Base-by-base conservation (phyloP, 2,113 vertebrate species). In the Sylvilagus bachmani region DNA sequence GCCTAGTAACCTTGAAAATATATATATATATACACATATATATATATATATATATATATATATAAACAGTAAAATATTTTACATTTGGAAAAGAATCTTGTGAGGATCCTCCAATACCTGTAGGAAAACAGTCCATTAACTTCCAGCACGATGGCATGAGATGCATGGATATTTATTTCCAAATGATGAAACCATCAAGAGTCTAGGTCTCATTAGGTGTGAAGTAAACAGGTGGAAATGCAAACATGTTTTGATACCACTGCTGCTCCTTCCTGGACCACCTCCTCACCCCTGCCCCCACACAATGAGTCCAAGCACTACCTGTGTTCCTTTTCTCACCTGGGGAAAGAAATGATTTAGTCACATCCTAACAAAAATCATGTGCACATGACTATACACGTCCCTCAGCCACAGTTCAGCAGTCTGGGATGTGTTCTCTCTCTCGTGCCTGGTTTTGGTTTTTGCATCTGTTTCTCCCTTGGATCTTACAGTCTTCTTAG, bases 1-100 rank as follows among this genome's bases (percentile, higher is more conserved):
- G 87, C 75, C 91, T 67, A 86, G 66, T 51, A 86, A 93, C 29
- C 51, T 55, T 84, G 44, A 5, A 74, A 70, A 90, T 64, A 49
- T 33, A 33, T 44, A n/a, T 58, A 67, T 0, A 53, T 69, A 19
- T 79, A 80, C 51, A 66, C 29, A 67, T 73, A 49, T 77, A 36
- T n/a, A 90, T 64, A 49, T 33, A 33, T 44, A n/a, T 58, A 67
- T 0, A 53, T 69, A 19, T 79, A 80, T 55, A 66, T n/a, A 67
- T 73, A 49, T 77, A 36, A 58, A 58, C 17, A 58, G 17, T 58
- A 58, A 58, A 58, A 58, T 58, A 58, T 14, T 86, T 89, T 38
- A 74, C 62, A 66, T 38, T 89, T 53, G n/a, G 44, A 38, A 71
- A 38, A 74, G 17, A 44, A 44, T 49, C 31, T 86, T 86, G 27